Base-by-base conservation (phyloP, 1,140 invertebrate species). In the Ruditapes philippinarum region DNA sequence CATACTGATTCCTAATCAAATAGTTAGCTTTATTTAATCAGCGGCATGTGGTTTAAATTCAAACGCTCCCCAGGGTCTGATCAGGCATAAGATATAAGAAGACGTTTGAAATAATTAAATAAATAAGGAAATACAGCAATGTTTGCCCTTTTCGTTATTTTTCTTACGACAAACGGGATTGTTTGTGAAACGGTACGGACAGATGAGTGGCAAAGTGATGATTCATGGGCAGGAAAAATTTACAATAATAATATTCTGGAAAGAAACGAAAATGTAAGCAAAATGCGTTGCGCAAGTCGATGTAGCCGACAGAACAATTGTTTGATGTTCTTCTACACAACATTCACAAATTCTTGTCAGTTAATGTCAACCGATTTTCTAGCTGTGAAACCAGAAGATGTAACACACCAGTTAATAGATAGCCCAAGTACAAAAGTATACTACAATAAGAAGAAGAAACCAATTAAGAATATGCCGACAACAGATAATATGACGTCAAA, bases 241-340 rank as follows among this genome's bases (percentile, higher is more conserved):
- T 31, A 54, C 14, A 28, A 31, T 28, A 79, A 12, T 28, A 31
- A 79, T 28, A 25, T 60, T 36, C 40, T 81, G 36, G 65, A 38
- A 17, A 70, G 9, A 5, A 22, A 9, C 0, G 7, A 70, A 38
- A 40, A 70, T n/a, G 14, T 38, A 22, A 70, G 65, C 36, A 36
- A 22, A n/a, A 28, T 70, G 4, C 31, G 28, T 1, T 70, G 65
- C 28, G 65, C 65, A 3, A n/a, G 3, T 2, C 7, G 3, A 38
- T 70, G 65, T n/a, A 33, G 38, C 14, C 28, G 22, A 2, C 14
- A 17, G 14, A 4, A 9, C 4, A 17, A 70, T 25, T 70, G 65
- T n/a, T 25, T 70, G 9, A 70, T 70, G 36, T 70, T 70, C 65
- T 70, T 70, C 22, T 70, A 70, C 22, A 38, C 65, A 9, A 70